A percentile compares a stretch with the other conserved stretches of the same genome.
Conservation (phyloP, 2,113 vertebrate genomes). For the Chionodraco myersi region DNA sequence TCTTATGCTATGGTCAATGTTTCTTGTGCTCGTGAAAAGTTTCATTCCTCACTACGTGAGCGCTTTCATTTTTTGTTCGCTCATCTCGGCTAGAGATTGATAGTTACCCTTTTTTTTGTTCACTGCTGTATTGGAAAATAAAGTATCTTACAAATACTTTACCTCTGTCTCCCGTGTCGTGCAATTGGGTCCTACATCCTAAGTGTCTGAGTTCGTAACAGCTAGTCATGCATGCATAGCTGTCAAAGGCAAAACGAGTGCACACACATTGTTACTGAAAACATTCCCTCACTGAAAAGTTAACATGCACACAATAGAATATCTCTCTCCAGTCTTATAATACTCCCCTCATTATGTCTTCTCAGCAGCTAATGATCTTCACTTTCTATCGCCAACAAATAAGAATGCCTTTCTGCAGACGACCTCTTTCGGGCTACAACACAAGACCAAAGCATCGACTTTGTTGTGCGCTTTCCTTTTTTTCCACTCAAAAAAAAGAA, state of each 20-base stretch:
- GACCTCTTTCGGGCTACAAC: constrained; percentile 32
- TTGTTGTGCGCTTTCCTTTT: constrained; percentile 51
- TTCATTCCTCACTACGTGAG: too few relatives aligned
- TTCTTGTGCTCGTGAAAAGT: too few relatives aligned
- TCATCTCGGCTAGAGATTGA: too few relatives aligned
- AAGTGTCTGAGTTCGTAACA: too few relatives aligned
- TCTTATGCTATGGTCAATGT: too few relatives aligned
- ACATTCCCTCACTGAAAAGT: neutral
- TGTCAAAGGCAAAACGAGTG: neutral
- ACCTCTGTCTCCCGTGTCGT: too few relatives aligned
- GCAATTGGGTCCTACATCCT: too few relatives aligned
- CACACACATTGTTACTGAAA: neutral
- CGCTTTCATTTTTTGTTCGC: too few relatives aligned
- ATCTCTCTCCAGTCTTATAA: constrained; percentile 13
- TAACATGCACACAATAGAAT: neutral
- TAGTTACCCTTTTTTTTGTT: too few relatives aligned
- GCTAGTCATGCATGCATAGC: too few relatives aligned
- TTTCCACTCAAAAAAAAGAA: neutral
- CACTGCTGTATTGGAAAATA: too few relatives aligned
- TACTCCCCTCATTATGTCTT: constrained; percentile 49
- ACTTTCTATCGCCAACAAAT: constrained; percentile 46
- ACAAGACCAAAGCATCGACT: constrained; percentile 32
- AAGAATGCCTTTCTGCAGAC: constrained; percentile 32
- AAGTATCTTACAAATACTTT: too few relatives aligned
- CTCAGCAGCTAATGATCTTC: constrained; percentile 54